Evolutionary conservation across 2,888 invertebrate genomes (phyloP), one percentile per base, ranked within the genome.

Genomic region (Ophraella communa): DNA sequence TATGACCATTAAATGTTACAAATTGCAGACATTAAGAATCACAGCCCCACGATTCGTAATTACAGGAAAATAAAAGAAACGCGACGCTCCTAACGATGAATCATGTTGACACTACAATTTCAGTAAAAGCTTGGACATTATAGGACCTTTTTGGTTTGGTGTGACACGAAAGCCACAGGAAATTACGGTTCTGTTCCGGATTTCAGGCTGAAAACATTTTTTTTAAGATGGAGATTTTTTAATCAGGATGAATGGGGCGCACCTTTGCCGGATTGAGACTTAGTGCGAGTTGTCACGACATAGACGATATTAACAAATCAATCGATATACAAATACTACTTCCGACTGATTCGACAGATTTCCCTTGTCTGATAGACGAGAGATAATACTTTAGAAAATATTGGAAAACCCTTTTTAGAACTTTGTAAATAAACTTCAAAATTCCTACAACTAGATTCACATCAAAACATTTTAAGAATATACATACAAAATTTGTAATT

Each of bases 231-330:
- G 80, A 76, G 76, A 78, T 78, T 79, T 74, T 77, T 79, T 79
- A 81, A 81, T 80, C 80, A 79, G 76, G 78, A 79, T 77, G 80
- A 81, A 81, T 79, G 78, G 77, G 80, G 77, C 79, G 78, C 82
- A 77, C 81, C 80, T 79, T 72, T 73, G 73, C 74, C 73, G 74
- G 70, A 78, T 78, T 76, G 76, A 79, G 77, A 77, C 78, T 79
- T 79, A 80, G 74, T 78, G 80, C 74, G 70, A 63, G 69, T 79
- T 79, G 80, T 81, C 81, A 81, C 81, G 81, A 77, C 72, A 81
- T 71, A 71, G 65, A 65, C 71, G 64, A 67, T 73, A 77, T 74
- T 75, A 73, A 70, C 68, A 71, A 71, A 74, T 76, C 75, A 75
- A 76, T 76, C 74, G 73, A 76, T 76, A 72, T 70, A 71, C 71